These are phyloP conservation scores for Zootermopsis nevadensis DNA, from an alignment of 2,888 invertebrate genomes.

Conservation along the genomic window DNA sequence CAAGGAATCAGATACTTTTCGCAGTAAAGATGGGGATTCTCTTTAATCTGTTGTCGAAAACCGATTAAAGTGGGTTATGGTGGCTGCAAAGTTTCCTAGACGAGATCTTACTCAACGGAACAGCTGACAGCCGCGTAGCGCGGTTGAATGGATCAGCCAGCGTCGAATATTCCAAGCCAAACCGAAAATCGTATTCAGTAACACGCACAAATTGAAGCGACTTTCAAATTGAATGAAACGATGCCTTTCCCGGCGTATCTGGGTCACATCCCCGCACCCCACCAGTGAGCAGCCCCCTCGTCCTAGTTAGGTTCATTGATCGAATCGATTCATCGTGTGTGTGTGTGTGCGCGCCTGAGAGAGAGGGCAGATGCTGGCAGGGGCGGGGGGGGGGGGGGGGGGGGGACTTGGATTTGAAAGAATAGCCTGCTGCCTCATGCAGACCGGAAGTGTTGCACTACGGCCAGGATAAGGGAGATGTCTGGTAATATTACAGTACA, in stretches of 20 bases:
- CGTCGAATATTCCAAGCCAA: background rate
- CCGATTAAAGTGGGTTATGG: too few relatives aligned
- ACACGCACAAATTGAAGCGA: background rate
- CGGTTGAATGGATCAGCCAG: background rate
- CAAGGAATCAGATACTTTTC: too few relatives aligned
- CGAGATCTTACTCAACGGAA: too few relatives aligned
- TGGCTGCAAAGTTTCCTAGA: too few relatives aligned
- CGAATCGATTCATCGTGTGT: background rate
- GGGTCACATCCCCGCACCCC: background rate
- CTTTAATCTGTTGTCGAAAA: too few relatives aligned
- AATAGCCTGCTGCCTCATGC: slow-evolving; percentile 40
- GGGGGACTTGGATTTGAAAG: slow-evolving; percentile 41
- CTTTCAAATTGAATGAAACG: background rate
- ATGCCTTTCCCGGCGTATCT: background rate
- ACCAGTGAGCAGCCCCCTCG: background rate
- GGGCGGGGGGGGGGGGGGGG: background rate
- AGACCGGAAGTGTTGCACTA: slow-evolving; percentile 23
- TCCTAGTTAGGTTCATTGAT: slow-evolving; percentile 2
- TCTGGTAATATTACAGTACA: slow-evolving; percentile 9
- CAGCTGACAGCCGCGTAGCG: background rate
- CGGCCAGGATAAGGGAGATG: background rate
- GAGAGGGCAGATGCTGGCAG: background rate
- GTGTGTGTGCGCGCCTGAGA: too few relatives aligned
- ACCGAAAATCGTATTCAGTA: background rate
- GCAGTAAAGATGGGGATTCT: too few relatives aligned